A percentile compares a stretch with the other conserved stretches of the same genome.
Evolutionary conservation across 2,113 vertebrate genomes (phyloP).

Genomic region (Muntiacus reevesi): DNA sequence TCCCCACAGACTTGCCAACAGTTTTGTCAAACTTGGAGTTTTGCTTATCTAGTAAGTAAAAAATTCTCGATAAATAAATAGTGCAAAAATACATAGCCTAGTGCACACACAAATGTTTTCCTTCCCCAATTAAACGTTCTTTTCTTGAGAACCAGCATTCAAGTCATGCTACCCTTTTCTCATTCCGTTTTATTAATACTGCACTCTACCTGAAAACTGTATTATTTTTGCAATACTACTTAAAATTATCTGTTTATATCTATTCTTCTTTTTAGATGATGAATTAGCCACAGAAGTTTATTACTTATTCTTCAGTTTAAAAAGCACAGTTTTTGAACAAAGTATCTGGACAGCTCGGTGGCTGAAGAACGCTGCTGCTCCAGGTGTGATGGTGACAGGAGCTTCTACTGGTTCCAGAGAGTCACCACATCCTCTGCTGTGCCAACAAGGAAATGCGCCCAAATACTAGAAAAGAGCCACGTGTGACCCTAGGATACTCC

Average conservation of each 20-base stretch:
- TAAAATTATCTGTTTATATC: background rate
- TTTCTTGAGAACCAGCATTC: background rate
- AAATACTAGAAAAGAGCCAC: background rate
- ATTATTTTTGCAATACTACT: background rate
- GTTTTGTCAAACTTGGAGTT: background rate
- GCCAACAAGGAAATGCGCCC: background rate
- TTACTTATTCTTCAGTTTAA: background rate
- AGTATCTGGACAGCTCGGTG: background rate
- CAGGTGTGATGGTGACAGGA: rapidly evolving
- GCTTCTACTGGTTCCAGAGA: background rate
- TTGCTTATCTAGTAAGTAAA: background rate
- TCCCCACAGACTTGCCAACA: background rate
- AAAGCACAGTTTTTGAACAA: background rate
- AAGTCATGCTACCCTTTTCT: too few relatives aligned
- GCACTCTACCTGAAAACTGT: background rate
- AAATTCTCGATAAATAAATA: background rate
- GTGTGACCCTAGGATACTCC: background rate
- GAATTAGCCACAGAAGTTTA: background rate
- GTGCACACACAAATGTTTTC: background rate
- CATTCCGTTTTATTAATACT: background rate
- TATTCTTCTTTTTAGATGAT: background rate
- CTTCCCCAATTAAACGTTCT: background rate
- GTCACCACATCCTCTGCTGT: background rate
- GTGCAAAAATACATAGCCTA: too few relatives aligned
- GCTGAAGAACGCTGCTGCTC: background rate